Evolutionary conservation across 2,797 vertebrate genomes (phyloP).

Genomic region (Netta rufina): DNA sequence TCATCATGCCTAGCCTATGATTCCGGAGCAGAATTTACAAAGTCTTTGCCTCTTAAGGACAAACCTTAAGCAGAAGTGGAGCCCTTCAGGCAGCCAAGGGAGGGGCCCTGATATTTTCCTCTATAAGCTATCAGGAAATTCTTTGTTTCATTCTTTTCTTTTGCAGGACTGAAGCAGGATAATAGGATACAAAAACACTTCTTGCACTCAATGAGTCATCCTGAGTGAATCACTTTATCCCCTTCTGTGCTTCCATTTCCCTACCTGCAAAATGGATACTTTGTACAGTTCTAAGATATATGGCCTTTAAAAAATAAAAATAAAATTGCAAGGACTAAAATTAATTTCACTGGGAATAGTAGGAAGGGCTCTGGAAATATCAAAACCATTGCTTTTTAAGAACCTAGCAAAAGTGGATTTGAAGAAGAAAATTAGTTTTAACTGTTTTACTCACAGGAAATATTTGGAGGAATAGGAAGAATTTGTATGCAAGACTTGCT

Average conservation of each 20-base stretch:
- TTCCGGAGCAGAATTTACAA: background rate
- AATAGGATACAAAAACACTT: background rate
- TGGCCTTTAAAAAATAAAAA: background rate
- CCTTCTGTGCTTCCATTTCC: background rate
- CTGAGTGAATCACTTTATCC: background rate
- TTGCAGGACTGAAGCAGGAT: background rate
- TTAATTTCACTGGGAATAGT: background rate
- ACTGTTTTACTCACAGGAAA: background rate
- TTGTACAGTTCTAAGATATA: background rate
- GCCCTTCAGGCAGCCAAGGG: background rate
- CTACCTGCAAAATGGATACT: background rate
- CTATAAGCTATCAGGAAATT: background rate
- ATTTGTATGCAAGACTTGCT: background rate
- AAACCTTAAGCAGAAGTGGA: accelerated
- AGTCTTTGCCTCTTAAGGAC: background rate
- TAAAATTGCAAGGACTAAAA: background rate
- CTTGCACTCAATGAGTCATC: background rate
- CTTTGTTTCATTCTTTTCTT: background rate
- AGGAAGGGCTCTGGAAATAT: background rate
- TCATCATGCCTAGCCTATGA: accelerated
- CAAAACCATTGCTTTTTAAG: background rate
- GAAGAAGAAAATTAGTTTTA: background rate
- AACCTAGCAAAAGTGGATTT: background rate
- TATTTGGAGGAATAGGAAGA: background rate
- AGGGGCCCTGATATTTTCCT: background rate